Evolutionary conservation across 2,888 invertebrate genomes (phyloP).

Genomic region (Yponomeuta evonymella): DNA sequence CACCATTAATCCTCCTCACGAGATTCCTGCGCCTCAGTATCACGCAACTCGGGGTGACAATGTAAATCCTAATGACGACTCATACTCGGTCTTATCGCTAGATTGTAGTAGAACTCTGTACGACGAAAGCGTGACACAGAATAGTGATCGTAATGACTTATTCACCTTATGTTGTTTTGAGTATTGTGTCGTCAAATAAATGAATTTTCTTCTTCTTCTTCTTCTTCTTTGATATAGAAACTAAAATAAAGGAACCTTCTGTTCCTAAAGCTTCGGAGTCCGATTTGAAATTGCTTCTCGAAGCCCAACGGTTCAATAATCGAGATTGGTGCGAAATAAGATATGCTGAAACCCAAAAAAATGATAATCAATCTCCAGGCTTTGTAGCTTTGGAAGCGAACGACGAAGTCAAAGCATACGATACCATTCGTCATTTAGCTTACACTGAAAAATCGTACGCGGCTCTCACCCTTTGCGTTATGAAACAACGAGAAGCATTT

Average conservation of each 20-base stretch:
- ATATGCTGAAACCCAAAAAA: background rate
- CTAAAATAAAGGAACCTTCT: constrained; percentile 6
- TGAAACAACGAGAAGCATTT: background rate
- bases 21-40: background rate
- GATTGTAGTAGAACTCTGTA: background rate
- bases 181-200: no score
- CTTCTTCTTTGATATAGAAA: background rate
- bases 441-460: background rate
- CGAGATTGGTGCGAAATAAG: background rate
- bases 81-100: background rate
- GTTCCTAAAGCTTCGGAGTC: constrained; percentile 3
- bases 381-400: background rate
- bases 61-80: background rate
- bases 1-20: background rate
- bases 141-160: background rate
- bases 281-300: constrained; percentile 7
- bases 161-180: background rate
- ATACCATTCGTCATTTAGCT: background rate
- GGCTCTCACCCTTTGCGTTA: background rate
- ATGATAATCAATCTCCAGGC: background rate
- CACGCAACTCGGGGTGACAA: background rate
- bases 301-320: background rate
- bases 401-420: background rate
- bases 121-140: background rate
- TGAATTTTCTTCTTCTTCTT: no score